Percentiles rank a stretch among this genome's conserved stretches.
phyloP scores from a whole-genome alignment of 2,797 vertebrate genomes.

The Lepidocolaptes lacrymiger region DNA sequence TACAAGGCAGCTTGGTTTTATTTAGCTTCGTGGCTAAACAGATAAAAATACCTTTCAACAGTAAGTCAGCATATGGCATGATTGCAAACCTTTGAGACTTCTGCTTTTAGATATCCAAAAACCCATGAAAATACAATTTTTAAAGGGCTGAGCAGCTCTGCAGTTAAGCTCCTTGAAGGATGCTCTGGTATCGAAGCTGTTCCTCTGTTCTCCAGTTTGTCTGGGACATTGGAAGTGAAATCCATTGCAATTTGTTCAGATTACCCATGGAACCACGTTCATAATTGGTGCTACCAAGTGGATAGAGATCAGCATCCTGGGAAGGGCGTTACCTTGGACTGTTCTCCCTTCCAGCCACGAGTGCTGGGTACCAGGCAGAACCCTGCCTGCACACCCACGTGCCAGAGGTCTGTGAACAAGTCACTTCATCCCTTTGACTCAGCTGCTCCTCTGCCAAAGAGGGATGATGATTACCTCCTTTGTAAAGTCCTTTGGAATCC shows the following conservation, averaged over 20 bases:
- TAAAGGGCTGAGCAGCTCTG: not conserved
- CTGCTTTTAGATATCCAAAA: not conserved
- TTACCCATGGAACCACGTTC: not conserved
- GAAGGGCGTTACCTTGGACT: accelerated
- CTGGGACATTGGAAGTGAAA: not conserved
- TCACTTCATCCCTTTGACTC: not conserved
- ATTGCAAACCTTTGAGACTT: not conserved
- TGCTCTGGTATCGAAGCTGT: accelerated
- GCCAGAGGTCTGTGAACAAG: not conserved
- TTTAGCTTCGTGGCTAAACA: constrained; percentile 20
- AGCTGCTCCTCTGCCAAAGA: not conserved
- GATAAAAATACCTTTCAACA: not conserved
- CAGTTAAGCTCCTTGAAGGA: not conserved
- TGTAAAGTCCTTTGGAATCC: constrained; percentile 8
- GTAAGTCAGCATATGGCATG: not conserved
- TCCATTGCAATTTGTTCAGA: not conserved
- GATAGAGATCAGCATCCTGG: not conserved
- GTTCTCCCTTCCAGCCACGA: not conserved
- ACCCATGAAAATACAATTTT: not conserved
- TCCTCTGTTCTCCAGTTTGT: not conserved
- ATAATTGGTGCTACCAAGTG: not conserved
- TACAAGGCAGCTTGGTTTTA: constrained; percentile 8
- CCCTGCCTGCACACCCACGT: not conserved
- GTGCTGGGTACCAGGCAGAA: not conserved
- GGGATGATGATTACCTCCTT: not conserved